Percentiles rank a stretch among this genome's conserved stretches.
Conservation (phyloP, 2,797 vertebrate genomes). For the Argya squamiceps region DNA sequence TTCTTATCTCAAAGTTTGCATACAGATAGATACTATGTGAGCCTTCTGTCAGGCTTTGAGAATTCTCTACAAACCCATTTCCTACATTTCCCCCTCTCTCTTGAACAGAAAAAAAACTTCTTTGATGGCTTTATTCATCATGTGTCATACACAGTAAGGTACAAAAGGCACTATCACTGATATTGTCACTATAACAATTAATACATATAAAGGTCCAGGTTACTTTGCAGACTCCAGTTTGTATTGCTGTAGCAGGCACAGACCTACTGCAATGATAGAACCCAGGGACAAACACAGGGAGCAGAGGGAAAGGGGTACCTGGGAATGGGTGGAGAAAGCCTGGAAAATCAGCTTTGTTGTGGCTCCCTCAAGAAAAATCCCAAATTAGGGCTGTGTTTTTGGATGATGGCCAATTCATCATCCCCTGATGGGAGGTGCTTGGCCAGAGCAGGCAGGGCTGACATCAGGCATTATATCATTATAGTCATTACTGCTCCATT, state of each 20-base stretch:
- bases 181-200: background rate
- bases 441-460: constrained; percentile 42
- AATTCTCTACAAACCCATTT: background rate
- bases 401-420: constrained; percentile 8
- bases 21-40: background rate
- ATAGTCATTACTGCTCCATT: constrained; percentile 75
- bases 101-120: background rate
- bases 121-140: background rate
- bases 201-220: background rate
- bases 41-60: background rate
- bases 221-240: background rate
- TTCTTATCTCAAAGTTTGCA: background rate
- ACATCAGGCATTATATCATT: constrained; percentile 50
- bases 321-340: background rate
- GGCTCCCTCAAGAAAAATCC: background rate
- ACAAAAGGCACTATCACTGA: background rate
- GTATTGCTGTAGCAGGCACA: background rate
- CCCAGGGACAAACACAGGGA: background rate
- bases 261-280: background rate
- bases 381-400: constrained; percentile 1
- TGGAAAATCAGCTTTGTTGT: background rate
- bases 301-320: background rate
- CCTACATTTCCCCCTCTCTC: background rate
- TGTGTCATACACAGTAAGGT: background rate
- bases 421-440: constrained; percentile 34